Evolutionary conservation across 2,888 invertebrate species (phyloP).

Genomic region (Leptinotarsa peninsularis): DNA sequence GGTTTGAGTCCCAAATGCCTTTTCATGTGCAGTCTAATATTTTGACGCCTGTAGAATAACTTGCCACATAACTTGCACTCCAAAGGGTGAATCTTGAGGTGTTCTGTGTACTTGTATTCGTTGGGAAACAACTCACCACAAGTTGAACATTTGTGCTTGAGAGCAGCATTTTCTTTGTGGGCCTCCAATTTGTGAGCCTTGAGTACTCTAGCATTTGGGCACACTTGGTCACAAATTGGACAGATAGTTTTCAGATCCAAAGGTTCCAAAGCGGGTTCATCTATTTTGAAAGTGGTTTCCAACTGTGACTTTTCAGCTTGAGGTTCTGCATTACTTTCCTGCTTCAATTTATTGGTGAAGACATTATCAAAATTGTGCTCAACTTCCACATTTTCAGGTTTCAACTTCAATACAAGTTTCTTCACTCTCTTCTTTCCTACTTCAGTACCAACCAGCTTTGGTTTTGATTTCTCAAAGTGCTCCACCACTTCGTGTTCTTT

Average conservation of each 20-base stretch:
- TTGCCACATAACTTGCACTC: slow-evolving; percentile 87
- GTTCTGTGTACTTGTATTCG: slow-evolving; percentile 77
- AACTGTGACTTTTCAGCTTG: slow-evolving; percentile 55
- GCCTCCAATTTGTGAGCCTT: slow-evolving; percentile 67
- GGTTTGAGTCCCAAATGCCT: slow-evolving; percentile 81
- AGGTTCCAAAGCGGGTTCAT: slow-evolving; percentile 39
- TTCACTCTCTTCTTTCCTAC: slow-evolving; percentile 59
- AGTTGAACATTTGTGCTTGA: slow-evolving; percentile 69
- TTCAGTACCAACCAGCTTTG: slow-evolving; percentile 55
- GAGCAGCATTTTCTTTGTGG: slow-evolving; percentile 65
- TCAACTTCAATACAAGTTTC: slow-evolving; percentile 59
- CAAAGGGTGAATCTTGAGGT: slow-evolving; percentile 83
- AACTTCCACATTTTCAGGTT: slow-evolving; percentile 57
- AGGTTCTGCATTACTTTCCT: slow-evolving; percentile 56
- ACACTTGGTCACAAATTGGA: slow-evolving; percentile 57
- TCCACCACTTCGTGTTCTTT: slow-evolving; percentile 72
- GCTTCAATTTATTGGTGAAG: slow-evolving; percentile 61
- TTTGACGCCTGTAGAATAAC: slow-evolving; percentile 78
- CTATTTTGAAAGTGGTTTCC: slow-evolving; percentile 41
- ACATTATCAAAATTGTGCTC: slow-evolving; percentile 65
- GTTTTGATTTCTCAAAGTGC: slow-evolving; percentile 66
- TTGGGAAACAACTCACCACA: slow-evolving; percentile 77
- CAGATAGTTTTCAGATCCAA: slow-evolving; percentile 53
- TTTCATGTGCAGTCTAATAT: slow-evolving; percentile 82
- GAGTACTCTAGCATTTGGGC: slow-evolving; percentile 56